These are phyloP conservation scores for Heteromurus nitidus DNA, from an alignment of 2,888 invertebrate species.

Conservation along the genomic window DNA sequence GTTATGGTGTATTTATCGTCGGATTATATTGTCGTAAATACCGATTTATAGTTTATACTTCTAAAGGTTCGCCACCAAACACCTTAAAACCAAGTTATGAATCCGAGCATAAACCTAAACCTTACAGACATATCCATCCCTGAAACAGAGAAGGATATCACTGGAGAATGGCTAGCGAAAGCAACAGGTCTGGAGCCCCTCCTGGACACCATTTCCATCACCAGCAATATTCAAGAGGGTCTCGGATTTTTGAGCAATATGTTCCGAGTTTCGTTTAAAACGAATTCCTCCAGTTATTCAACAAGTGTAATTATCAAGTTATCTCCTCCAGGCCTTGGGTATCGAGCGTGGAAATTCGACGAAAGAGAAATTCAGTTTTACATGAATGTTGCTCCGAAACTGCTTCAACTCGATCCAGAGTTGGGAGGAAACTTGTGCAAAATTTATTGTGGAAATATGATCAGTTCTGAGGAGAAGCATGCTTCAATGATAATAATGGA, in stretches of 20 bases:
- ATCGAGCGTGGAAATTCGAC: conserved; percentile 5
- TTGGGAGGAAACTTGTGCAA: conserved; percentile 57
- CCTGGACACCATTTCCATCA: conserved; percentile 13
- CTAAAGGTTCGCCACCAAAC: too few relatives aligned
- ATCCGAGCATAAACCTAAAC: neutral
- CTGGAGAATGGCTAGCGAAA: conserved; percentile 21
- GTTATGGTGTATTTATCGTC: too few relatives aligned
- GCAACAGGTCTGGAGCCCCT: conserved; percentile 15
- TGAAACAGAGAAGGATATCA: conserved; percentile 27
- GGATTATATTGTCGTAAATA: too few relatives aligned
- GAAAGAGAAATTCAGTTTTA: conserved; percentile 68
- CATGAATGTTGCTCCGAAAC: conserved; percentile 27
- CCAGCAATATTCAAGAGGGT: conserved; percentile 66
- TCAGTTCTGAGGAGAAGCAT: conserved; percentile 19
- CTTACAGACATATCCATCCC: conserved; percentile 23
- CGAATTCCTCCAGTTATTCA: neutral
- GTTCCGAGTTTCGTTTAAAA: conserved; percentile 58
- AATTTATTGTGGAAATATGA: conserved; percentile 47
- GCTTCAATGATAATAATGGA: conserved; percentile 66
- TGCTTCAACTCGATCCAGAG: conserved; percentile 38
- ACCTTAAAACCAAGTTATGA: too few relatives aligned
- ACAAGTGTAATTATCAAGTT: conserved; percentile 67
- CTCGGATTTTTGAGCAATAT: conserved; percentile 70
- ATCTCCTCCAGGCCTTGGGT: conserved; percentile 52
- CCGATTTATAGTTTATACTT: too few relatives aligned